Evolutionary conservation across 2,888 invertebrate species (phyloP), one percentile per base, ranked within the genome.

Genomic region (Acanthosepion lycidas): DNA sequence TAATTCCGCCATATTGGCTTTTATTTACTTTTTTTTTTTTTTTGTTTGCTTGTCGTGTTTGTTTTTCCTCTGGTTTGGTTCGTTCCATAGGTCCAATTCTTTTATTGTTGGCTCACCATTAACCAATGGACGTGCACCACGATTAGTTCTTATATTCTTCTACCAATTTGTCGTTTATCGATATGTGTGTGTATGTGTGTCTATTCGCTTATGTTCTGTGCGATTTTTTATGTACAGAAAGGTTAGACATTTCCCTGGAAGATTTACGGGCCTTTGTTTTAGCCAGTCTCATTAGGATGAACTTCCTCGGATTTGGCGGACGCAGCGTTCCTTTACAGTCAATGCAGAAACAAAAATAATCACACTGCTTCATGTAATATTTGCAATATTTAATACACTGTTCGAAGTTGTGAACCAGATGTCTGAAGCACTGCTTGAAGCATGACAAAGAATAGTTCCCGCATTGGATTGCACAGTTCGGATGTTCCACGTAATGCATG

Each of bases 321-420:
- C 93, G 93, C 93, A 93, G n/a, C n/a, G 51, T 93, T 15, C 93
- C 93, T 93, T 93, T 93, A 28, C 93, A 93, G 20, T 49, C 93
- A n/a, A 93, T 93, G n/a, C 93, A 93, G 53, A 93, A 93, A 26
- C 93, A 93, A 53, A 93, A 93, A 28, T 53, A 93, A 33, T 93
- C 93, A 53, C 93, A 93, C 20, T 93, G 93, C 93, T 93, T 93
- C 93, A 93, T 93, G 28, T 93, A 93, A 51, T 93, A 93, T 53
- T 93, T 93, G 93, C 93, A 93, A 48, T 93, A 93, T 93, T 93
- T 93, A 53, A 93, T 93, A 93, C 93, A 93, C 4, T 93, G 93
- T 49, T 93, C 51, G 93, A 93, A 93, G 93, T 53, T 93, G 53
- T 93, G 93, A 18, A 53, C 53, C 93, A 93, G 93, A 20, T 93